Base-by-base conservation (phyloP, 2,797 vertebrate species). In the Aeoliscus strigatus region DNA sequence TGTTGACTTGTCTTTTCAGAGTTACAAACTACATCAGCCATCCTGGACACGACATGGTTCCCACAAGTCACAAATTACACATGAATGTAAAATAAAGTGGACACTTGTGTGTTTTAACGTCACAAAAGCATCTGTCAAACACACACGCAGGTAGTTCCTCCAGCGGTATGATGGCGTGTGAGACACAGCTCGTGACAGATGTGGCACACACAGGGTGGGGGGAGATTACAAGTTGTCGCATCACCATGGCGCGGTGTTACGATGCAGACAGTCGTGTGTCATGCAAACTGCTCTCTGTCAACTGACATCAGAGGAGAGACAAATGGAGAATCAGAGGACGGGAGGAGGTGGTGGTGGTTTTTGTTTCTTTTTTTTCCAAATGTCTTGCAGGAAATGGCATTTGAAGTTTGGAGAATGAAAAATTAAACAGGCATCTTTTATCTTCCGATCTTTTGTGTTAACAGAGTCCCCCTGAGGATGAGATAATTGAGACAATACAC, bases 241-340 rank as follows among this genome's bases (percentile, higher is more conserved):
- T 68, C 54, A 66, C 66, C 70, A 27, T 28, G 42, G 44, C 40
- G 38, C 47, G 35, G 34, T 53, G 69, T 70, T 41, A 41, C 44
- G 71, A 66, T 59, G 51, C 60, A 44, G 49, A 66, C 31, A 29
- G 39, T 54, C 57, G 27, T 42, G 54, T 61, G 67, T 65, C 75
- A 60, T 39, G 12, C 65, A 79, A 67, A 70, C 67, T 65, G 70
- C 51, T 62, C 38, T 17, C 52, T 67, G 73, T 75, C 77, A 57
- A 12, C 39, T 10, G 28, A 32, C 52, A 61, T 65, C 59, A 60
- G 49, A 45, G 30, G 13, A 25, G 29, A 34, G 48, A 55, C 21
- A 37, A 51, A 56, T 28, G 48, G 39, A 59, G 39, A 46, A 56
- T 41, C 12, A 51, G 30, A 58, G 28, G 36, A 28, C 3, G 1